Evolutionary conservation across 2,113 vertebrate genomes (phyloP), one percentile per base, ranked within the genome.

Genomic region (Strigops habroptila): DNA sequence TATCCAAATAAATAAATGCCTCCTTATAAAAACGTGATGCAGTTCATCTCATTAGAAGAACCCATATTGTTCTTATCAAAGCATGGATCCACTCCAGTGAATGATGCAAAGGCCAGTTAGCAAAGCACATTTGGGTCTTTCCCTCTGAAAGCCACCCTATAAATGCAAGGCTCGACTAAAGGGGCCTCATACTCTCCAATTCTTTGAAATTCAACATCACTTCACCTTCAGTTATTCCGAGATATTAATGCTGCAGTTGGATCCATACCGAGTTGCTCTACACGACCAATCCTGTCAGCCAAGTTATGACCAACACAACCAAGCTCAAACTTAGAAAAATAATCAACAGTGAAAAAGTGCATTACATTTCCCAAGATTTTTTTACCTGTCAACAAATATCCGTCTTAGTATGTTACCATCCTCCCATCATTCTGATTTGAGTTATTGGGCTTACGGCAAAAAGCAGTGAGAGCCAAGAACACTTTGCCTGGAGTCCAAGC

Each of bases 381-480:
- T 76, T 73, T 37, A 88, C 67, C 59, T 43, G 35, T 48, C 84
- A 82, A 65, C n/a, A 90, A 52, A 18, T 62, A 55, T 10, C 69
- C 49, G 51, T 39, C 49, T 77, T 4, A 33, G 48, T 11, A 15
- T 8, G 37, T 80, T 69, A 52, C 41, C 86, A 94, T 70, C 59
- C 46, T 90, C 86, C 79, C 78, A 10, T 31, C 33, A 7, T 41
- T n/a, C 44, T 49, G 59, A 64, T 55, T 43, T n/a, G 67, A 91
- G 78, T 74, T 37, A 80, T 53, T 4, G 63, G 8, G 86, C 77
- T 84, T 41, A 25, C 28, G 68, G 93, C 43, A 79, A 43, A 62
- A 71, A 71, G 65, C 43, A 67, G 53, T 2, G 1, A 92, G 91
- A 94, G 93, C 90, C 93, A 93, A 71, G 48, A 71, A 68, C 25